Base-by-base conservation (phyloP, 1,140 invertebrate genomes). In the Leucophenga varia region DNA sequence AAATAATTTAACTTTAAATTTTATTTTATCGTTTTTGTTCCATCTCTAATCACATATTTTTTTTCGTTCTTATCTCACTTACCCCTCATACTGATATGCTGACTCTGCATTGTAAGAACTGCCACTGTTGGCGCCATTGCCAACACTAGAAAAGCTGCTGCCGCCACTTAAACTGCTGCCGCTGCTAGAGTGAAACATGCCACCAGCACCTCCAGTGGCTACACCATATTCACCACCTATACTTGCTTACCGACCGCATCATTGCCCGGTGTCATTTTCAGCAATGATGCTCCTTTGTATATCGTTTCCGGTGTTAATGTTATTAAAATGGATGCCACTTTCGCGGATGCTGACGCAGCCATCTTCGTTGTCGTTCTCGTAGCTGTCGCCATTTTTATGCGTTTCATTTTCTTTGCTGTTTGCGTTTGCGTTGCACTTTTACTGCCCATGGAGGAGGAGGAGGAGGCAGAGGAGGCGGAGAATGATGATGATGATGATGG, bases 301-400 rank as follows among this genome's bases (percentile, higher is more conserved):
- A 74, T 71, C 37, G 71, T 74, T 58, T 69, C 71, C 43, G 71
- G 71, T 55, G 71, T 74, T 61, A 74, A 69, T 61, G 71, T 74
- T 63, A 74, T 74, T 72, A 74, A 69, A 64, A 71, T 69, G 40
- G 54, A 47, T 34, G 22, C 39, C 18, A 30, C 25, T 32, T 49
- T 12, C 35, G 20, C 31, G 42, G 44, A 43, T 36, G 49, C 13
- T 21, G 31, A 19, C 31, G 45, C 22, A 21, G 5, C 30, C 12
- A 31, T n/a, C 3, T 30, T 35, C 22, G 49, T 31, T 22, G 40
- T 31, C 34, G 36, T 30, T 12, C 10, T 40, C 3, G 18, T 28
- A 22, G 39, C 10, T 3, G 25, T 37, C 10, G 31, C 40, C n/a
- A n/a, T n/a, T n/a, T n/a, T n/a, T n/a, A 14, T 40, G 14, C 7